These are phyloP conservation scores for Physella acuta DNA, from an alignment of 1,140 invertebrate genomes.

Conservation along the genomic window DNA sequence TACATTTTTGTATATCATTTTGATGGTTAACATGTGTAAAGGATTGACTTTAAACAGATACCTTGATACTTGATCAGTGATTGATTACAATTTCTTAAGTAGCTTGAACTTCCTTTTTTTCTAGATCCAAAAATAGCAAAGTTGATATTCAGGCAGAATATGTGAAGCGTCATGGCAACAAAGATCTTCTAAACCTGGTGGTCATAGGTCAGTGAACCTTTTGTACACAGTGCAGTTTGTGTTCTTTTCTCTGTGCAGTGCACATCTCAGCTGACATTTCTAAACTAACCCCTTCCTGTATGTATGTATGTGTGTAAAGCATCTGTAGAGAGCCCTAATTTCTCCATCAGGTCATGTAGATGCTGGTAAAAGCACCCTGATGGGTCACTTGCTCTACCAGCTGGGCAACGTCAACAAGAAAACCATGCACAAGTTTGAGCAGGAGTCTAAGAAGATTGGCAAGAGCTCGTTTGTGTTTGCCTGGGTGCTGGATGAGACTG, in stretches of 20 bases:
- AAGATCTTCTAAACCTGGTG: conserved; percentile 89
- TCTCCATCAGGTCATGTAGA: conserved; percentile 99
- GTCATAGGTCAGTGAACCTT: conserved; percentile 73
- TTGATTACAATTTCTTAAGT: too few species aligned
- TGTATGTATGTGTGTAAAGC: too few species aligned
- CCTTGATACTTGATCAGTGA: too few species aligned
- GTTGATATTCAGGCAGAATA: conserved; percentile 64
- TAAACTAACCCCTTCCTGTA: too few species aligned
- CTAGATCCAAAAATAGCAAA: conserved; percentile 61
- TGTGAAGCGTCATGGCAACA: conserved; percentile 74
- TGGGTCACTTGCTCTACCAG: conserved; percentile 88
- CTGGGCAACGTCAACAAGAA: conserved; percentile 87
- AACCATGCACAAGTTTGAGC: conserved; percentile 95
- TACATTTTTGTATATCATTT: too few species aligned
- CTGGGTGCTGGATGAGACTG: conserved; percentile 99
- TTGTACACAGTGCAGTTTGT: too few species aligned
- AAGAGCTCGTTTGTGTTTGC: conserved; percentile 98
- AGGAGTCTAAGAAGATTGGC: conserved; percentile 95
- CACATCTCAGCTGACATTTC: too few species aligned
- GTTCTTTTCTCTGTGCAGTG: too few species aligned
- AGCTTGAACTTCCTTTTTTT: too few species aligned
- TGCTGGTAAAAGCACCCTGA: conserved; percentile 96
- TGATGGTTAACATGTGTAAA: too few species aligned
- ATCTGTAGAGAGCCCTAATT: too few species aligned
- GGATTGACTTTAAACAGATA: too few species aligned